phyloP scores from a whole-genome alignment of 2,888 invertebrate species.

The Isoperla grammatica region DNA sequence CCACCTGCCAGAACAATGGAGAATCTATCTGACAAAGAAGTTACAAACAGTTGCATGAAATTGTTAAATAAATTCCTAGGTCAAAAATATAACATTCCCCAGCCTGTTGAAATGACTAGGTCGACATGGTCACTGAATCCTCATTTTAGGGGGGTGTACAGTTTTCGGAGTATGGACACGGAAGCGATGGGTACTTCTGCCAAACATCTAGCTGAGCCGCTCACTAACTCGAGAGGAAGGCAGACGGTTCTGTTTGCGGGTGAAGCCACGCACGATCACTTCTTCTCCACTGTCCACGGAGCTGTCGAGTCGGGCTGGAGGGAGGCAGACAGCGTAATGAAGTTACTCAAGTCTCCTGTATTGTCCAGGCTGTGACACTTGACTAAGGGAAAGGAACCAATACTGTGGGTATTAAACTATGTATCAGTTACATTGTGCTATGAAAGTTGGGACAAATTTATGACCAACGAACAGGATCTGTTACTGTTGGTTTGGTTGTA shows the following conservation, averaged over 20 bases:
- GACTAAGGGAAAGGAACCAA: too few relatives aligned
- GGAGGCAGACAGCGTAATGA: conserved; percentile 54
- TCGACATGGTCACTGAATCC: conserved; percentile 66
- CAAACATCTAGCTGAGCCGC: conserved; percentile 52
- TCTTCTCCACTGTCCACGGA: conserved; percentile 64
- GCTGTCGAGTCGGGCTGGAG: conserved; percentile 68
- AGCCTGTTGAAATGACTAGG: conserved; percentile 48
- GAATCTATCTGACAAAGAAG: conserved; percentile 49
- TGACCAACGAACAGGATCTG: too few relatives aligned
- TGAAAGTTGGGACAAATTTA: too few relatives aligned
- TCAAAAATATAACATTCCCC: conserved; percentile 46
- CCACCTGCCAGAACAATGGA: conserved; percentile 58
- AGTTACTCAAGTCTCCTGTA: conserved; percentile 15
- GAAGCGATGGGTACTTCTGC: conserved; percentile 49
- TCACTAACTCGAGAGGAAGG: conserved; percentile 45
- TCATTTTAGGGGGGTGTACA: conserved; percentile 66
- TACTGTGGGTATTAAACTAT: too few relatives aligned
- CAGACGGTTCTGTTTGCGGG: conserved; percentile 61
- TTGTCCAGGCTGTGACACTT: too few relatives aligned
- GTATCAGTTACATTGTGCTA: too few relatives aligned
- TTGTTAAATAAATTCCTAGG: conserved; percentile 52
- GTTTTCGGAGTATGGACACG: conserved; percentile 51
- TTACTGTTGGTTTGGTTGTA: too few relatives aligned
- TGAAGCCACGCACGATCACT: conserved; percentile 59
- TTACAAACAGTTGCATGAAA: conserved; percentile 48